Base-by-base conservation (phyloP, 2,113 vertebrate genomes). In the Perognathus longimembris region DNA sequence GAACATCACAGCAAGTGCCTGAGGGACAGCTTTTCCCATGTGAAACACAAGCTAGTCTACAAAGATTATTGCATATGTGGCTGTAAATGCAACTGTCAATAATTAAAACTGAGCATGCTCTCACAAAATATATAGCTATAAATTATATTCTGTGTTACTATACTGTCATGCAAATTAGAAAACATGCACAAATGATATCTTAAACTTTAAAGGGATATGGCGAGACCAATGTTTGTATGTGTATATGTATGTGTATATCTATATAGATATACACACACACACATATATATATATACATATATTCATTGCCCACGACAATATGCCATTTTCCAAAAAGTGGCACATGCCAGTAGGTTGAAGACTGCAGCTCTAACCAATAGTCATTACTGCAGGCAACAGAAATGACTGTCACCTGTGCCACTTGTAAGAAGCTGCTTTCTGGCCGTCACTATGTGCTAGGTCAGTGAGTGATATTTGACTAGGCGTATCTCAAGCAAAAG, bases 371-470 rank as follows among this genome's bases (percentile, higher is more conserved):
- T 80, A 7, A 57, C 30, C 38, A 57, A 2, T 28, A 1, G 2
- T 30, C 12, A 50, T 59, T 32, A 8, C 69, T 3, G 6, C 5
- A 8, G 76, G 42, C 2, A 36, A 40, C 24, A 38, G 30, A 32
- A 38, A 54, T 54, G 57, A 61, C 38, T 7, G 1, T 40, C 70
- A 32, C 81, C 28, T 73, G 59, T 28, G 36, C 9, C 42, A 38
- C 36, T 24, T 40, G n/a, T 2, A 22, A 36, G 64, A 57, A 69
- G 24, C 61, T 24, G 26, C 71, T 70, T 59, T 61, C 61, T 2
- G 21, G 71, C 54, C 28, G 24, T 18, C 6, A 2, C 64, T 30
- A 45, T 1, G 1, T 0, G 0, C 7, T 61, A 9, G 21, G 17
- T 66, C 63, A 12, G 17, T 61, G 32, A 38, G 22, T 20, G n/a